Base-by-base conservation (phyloP, 1,140 invertebrate genomes). In the Drosophila willistoni region DNA sequence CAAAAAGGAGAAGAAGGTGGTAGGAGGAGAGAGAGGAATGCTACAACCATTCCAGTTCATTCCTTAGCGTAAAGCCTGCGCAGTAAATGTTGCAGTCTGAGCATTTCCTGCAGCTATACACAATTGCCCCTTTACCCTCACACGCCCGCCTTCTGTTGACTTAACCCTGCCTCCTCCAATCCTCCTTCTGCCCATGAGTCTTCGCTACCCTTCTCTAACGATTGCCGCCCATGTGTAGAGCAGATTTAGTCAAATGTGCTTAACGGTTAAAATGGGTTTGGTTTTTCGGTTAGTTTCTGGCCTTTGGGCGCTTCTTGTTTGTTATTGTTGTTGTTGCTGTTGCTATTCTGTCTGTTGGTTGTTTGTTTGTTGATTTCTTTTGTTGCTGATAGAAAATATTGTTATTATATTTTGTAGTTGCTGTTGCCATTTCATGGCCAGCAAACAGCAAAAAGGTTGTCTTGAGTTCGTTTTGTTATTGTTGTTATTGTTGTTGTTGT, bases 211-310 rank as follows among this genome's bases (percentile, higher is more conserved):
- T 39, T 39, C 22, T 42, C 34, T 25, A 51, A 51, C 68, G 62
- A 42, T 62, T 76, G 60, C 64, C 82, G 80, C 80, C 80, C 83
- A 87, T 89, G 83, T 87, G 83, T 89, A 84, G 44, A 51, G 80
- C 64, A 84, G 84, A 89, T 89, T 89, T 89, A 89, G 84, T 89
- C 84, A 89, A 89, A 89, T 89, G 84, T 89, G 84, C 77, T 89
- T 89, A 89, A 89, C 84, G 84, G 84, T 89, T 89, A 89, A 89
- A 89, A 89, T 89, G 84, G 84, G 84, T 89, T 89, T 89, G 84
- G 84, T 89, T 89, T 71, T 87, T 74, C 59, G 60, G 77, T 70
- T 74, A 61, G 67, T 55, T 66, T 73, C 22, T 65, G 68, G 74
- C 83, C 83, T 86, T 56, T 56, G 68, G 84, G 84, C 84, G 84